These are phyloP conservation scores for Pseudopipra pipra DNA, from an alignment of 2,113 vertebrate species.

Conservation along the genomic window DNA sequence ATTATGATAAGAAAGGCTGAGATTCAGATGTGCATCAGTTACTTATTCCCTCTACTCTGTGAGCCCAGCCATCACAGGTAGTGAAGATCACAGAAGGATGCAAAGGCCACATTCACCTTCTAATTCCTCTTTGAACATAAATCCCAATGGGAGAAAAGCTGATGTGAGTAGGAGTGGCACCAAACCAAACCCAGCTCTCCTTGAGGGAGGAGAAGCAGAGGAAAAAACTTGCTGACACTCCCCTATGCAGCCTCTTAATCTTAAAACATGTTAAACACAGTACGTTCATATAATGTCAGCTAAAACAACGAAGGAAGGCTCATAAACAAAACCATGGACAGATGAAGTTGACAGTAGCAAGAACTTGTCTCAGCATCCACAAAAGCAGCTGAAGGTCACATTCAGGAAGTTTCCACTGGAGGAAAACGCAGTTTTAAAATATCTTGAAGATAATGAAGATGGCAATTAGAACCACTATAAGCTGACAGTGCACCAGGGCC, in stretches of 20 bases:
- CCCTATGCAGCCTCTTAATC: not conserved
- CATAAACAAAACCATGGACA: not conserved
- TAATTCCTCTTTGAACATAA: not conserved
- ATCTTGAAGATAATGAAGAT: not conserved
- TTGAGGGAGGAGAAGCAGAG: not conserved
- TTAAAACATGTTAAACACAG: not conserved
- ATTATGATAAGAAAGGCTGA: not conserved
- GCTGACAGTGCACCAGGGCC: not conserved
- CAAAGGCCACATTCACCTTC: not conserved
- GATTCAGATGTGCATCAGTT: rapidly evolving
- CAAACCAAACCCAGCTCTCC: not conserved
- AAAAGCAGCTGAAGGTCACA: not conserved
- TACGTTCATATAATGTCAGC: rapidly evolving
- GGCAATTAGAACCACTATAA: not conserved
- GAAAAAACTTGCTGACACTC: not conserved
- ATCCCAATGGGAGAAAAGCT: not conserved
- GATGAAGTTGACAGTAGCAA: not conserved
- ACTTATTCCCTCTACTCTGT: not conserved
- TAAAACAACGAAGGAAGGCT: not conserved
- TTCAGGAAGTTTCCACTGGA: not conserved
- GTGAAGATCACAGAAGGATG: not conserved
- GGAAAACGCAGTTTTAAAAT: not conserved
- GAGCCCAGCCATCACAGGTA: rapidly evolving
- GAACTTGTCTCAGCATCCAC: not conserved
- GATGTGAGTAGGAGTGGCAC: not conserved